Percentiles rank a stretch among this genome's conserved stretches.
These are phyloP conservation scores for Synaphobranchus kaupii DNA, from an alignment of 2,797 vertebrate genomes.

Conservation along the genomic window DNA sequence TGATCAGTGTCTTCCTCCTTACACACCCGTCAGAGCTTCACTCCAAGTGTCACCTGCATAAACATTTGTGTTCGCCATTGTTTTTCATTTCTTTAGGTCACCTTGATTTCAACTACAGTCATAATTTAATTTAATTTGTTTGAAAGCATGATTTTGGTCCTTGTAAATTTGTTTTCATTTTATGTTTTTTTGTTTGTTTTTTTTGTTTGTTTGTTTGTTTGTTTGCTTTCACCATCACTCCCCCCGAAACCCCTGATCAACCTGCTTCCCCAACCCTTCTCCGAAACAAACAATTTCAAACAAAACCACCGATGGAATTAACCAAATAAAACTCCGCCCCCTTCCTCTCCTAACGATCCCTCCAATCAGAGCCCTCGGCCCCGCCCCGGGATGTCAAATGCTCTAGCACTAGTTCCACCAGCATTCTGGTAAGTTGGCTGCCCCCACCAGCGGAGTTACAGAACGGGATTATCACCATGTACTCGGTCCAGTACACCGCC, in stretches of 20 bases:
- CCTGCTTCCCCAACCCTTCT: slow-evolving; percentile 75
- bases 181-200: slow-evolving; percentile 84
- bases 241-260: slow-evolving; percentile 75
- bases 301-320: slow-evolving; percentile 52
- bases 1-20: slow-evolving; percentile 74
- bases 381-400: slow-evolving; percentile 95
- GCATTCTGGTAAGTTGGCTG: slow-evolving; percentile 97
- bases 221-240: slow-evolving; percentile 75
- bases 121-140: slow-evolving; percentile 65
- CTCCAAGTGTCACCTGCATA: slow-evolving; percentile 73
- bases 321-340: slow-evolving; percentile 23
- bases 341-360: slow-evolving; percentile 20
- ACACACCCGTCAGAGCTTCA: slow-evolving; percentile 67
- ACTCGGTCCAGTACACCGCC: slow-evolving; percentile 87
- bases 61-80: slow-evolving; percentile 77
- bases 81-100: slow-evolving; percentile 64
- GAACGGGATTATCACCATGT: slow-evolving; percentile 89
- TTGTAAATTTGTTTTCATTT: slow-evolving; percentile 78
- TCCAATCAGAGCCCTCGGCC: slow-evolving; percentile 89
- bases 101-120: slow-evolving; percentile 61
- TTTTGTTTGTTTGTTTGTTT: slow-evolving; percentile 76
- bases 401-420: slow-evolving; percentile 94
- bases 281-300: slow-evolving; percentile 43
- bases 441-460: slow-evolving; percentile 89
- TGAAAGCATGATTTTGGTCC: slow-evolving; percentile 42